phyloP scores from a whole-genome alignment of 1,140 invertebrate genomes.

The Papilio helenus region DNA sequence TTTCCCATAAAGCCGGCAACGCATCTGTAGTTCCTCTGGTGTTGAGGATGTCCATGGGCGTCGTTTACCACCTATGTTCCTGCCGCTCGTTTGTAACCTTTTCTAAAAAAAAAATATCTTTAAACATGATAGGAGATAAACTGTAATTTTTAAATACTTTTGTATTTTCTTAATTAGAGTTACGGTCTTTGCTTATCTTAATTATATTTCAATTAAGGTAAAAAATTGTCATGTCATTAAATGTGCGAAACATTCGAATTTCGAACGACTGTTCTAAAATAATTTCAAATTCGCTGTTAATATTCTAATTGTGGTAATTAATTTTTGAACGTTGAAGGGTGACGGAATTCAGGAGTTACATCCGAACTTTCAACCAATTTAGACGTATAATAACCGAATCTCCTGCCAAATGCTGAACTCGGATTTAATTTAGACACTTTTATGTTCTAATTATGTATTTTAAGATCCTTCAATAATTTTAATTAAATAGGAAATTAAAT shows the following conservation, averaged over 20 bases:
- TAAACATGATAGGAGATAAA: too few species aligned
- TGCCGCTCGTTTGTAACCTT: too few species aligned
- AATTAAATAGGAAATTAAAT: background rate
- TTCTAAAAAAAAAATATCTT: too few species aligned
- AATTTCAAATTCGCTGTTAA: conserved; percentile 63
- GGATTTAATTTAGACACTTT: conserved; percentile 17
- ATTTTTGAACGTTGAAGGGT: conserved; percentile 66
- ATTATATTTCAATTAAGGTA: background rate
- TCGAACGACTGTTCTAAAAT: conserved; percentile 37
- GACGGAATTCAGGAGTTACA: conserved; percentile 49
- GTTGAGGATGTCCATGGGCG: too few species aligned
- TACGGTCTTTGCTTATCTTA: background rate
- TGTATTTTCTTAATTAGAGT: background rate
- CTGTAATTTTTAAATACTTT: too few species aligned
- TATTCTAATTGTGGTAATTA: conserved; percentile 68
- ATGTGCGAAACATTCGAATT: background rate
- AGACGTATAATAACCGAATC: conserved; percentile 67
- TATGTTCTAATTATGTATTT: conserved; percentile 16
- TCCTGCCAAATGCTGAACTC: conserved; percentile 48
- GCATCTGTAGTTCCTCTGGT: too few species aligned
- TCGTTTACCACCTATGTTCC: too few species aligned
- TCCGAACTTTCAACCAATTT: conserved; percentile 53
- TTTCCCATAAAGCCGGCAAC: too few species aligned
- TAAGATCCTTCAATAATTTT: background rate
- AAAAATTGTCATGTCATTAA: conserved; percentile 1